These are phyloP conservation scores for Hemibagrus wyckioides DNA, from an alignment of 2,113 vertebrate species.

Conservation along the genomic window DNA sequence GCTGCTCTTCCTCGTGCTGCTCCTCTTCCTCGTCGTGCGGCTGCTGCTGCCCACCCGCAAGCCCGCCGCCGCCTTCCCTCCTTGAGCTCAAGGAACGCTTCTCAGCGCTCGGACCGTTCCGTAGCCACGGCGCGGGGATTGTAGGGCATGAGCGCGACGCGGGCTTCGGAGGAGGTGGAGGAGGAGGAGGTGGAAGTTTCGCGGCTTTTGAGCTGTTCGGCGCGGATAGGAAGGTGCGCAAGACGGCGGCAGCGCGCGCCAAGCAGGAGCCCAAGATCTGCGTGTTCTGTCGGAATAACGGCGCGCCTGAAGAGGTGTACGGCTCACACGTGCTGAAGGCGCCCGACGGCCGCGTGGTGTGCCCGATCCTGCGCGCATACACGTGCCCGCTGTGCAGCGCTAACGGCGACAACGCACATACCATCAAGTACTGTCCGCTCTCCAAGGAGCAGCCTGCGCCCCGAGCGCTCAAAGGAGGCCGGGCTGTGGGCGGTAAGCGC, in stretches of 20 bases:
- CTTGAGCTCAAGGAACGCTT: conserved; percentile 78
- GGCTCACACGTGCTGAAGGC: conserved; percentile 82
- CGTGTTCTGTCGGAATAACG: conserved; percentile 84
- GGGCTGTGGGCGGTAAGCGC: conserved; percentile 81
- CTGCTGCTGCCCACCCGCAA: conserved; percentile 68
- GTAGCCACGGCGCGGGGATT: conserved; percentile 63
- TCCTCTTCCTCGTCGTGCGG: conserved; percentile 35
- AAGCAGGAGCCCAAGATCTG: conserved; percentile 83
- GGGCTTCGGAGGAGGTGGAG: conserved; percentile 68
- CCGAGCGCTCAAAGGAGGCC: conserved; percentile 77
- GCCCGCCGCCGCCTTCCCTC: conserved; percentile 74
- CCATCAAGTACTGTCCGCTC: conserved; percentile 83
- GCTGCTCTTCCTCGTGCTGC: conserved; percentile 52
- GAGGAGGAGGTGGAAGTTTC: conserved; percentile 72
- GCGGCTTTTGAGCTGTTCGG: conserved; percentile 75
- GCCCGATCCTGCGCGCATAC: conserved; percentile 80
- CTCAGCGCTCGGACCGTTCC: conserved; percentile 76
- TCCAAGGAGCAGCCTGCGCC: conserved; percentile 80
- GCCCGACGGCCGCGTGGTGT: conserved; percentile 79
- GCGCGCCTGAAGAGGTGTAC: conserved; percentile 81
- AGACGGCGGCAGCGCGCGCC: conserved; percentile 65
- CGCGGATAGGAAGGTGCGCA: conserved; percentile 75
- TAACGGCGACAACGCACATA: conserved; percentile 83
- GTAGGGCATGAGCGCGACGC: conserved; percentile 70
- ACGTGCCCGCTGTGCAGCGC: conserved; percentile 82